phyloP scores from a whole-genome alignment of 2,888 invertebrate species.

The Ypsolopha sequella region DNA sequence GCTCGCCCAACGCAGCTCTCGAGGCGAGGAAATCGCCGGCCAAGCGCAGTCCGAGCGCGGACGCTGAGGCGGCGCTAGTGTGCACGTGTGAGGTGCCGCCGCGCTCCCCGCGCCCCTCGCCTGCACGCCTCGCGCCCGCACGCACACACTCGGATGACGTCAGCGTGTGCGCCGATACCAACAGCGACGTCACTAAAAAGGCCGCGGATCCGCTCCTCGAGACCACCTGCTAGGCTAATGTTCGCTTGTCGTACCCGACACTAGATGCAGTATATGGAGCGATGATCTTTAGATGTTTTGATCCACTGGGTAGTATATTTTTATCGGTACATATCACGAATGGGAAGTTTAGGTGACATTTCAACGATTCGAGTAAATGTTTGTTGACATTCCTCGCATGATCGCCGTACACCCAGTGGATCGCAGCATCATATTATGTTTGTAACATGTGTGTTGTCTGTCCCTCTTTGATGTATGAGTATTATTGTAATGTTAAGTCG shows the following conservation, averaged over 20 bases:
- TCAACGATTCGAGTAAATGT: too few relatives aligned
- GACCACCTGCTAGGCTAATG: constrained; percentile 41
- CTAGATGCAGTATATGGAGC: not conserved
- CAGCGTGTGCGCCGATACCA: constrained; percentile 11
- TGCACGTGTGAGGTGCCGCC: constrained; percentile 37
- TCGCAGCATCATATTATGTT: not conserved
- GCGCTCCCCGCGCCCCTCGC: constrained; percentile 20
- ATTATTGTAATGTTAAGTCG: constrained; percentile 50
- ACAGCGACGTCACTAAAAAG: constrained; percentile 23
- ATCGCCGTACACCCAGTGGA: not conserved
- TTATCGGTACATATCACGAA: not conserved
- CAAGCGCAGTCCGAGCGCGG: not conserved
- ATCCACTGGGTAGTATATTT: not conserved
- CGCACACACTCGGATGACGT: not conserved
- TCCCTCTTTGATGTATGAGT: constrained; percentile 36
- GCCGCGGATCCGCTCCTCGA: constrained; percentile 45
- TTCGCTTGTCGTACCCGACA: not conserved
- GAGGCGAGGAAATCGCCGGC: constrained; percentile 11
- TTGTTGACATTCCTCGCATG: too few relatives aligned
- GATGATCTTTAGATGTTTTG: constrained; percentile 3
- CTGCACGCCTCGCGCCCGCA: constrained; percentile 18
- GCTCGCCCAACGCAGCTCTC: constrained; percentile 1
- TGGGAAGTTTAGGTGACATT: not conserved
- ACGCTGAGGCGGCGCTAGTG: constrained; percentile 11
- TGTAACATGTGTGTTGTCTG: not conserved